These are phyloP conservation scores for Cyclura pinguis DNA, from an alignment of 2,797 vertebrate species.

Conservation along the genomic window DNA sequence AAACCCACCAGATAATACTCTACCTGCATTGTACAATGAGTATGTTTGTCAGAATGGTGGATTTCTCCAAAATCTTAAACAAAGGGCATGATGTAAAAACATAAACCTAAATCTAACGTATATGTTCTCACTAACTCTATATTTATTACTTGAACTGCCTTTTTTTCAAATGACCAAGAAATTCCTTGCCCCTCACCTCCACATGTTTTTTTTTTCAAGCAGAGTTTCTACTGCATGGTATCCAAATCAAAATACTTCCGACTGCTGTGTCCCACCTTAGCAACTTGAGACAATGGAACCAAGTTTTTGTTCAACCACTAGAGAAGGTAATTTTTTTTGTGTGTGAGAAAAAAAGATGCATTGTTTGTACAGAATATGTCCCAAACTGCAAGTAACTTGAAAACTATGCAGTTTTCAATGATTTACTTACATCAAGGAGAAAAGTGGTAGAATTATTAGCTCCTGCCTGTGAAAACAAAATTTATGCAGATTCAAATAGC, in stretches of 20 bases:
- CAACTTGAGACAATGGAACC: not conserved
- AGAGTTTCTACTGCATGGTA: not conserved
- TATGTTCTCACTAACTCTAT: too few relatives aligned
- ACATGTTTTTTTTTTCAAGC: not conserved
- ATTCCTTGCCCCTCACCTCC: not conserved
- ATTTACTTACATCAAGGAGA: too few relatives aligned
- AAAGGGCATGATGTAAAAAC: not conserved
- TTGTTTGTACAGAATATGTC: too few relatives aligned
- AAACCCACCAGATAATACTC: not conserved
- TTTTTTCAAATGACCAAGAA: not conserved
- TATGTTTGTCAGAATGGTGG: not conserved
- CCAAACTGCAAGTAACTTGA: too few relatives aligned
- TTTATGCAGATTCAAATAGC: too few relatives aligned
- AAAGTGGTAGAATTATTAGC: too few relatives aligned
- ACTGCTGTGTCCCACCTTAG: not conserved
- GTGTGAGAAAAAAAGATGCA: too few relatives aligned
- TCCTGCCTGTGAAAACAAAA: too few relatives aligned
- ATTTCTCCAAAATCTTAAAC: not conserved
- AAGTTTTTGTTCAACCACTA: not conserved
- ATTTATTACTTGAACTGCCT: not conserved
- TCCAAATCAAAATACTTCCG: not conserved
- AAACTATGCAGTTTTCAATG: too few relatives aligned
- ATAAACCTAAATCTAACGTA: not conserved
- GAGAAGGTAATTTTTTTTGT: too few relatives aligned
- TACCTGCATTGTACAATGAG: not conserved